Evolutionary conservation across 2,113 vertebrate species (phyloP), one percentile per base, ranked within the genome.

Genomic region (Amblyornis subalaris): DNA sequence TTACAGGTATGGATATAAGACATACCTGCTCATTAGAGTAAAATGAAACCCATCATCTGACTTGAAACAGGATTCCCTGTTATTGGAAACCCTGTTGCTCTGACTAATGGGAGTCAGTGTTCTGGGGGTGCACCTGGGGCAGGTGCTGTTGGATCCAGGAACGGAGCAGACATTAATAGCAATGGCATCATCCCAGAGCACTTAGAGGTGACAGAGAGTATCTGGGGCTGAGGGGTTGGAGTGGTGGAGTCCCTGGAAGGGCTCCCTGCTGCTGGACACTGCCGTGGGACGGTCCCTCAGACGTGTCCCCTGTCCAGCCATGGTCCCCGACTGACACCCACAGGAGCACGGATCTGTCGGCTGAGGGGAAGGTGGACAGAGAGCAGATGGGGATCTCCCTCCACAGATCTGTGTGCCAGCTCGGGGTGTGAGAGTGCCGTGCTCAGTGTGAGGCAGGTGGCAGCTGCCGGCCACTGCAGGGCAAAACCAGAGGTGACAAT

Each of bases 101-200:
- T 36, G 60, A 11, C 48, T 28, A 5, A 33, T 4, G 4, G 26
- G 48, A 55, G 0, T 1, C 3, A 2, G 28, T 16, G 21, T 10
- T 10, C 23, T 17, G 8, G 79, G 36, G 36, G 35, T 3, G 14
- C 8, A 5, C 61, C 74, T n/a, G 6, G 42, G 14, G 22, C 69
- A 24, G 65, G 35, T 6, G 65, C 42, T 0, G 2, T 2, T 0
- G 2, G 2, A 5, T 10, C 44, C 21, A 5, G 38, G 11, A 35
- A 2, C 0, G 1, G 25, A 25, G 38, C 6, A 17, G 31, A 2
- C 33, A 29, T 10, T 0, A 1, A 0, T 0, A 7, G 73, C 23
- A 13, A 0, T 1, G 5, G 10, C 12, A 6, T 17, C 50, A 1
- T 29, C 22, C 19, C 23, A 5, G 3, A 3, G 8, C 1, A 3